These are phyloP conservation scores for Caenorhabditis wallacei DNA, from an alignment of 2,888 invertebrate genomes.

Conservation along the genomic window DNA sequence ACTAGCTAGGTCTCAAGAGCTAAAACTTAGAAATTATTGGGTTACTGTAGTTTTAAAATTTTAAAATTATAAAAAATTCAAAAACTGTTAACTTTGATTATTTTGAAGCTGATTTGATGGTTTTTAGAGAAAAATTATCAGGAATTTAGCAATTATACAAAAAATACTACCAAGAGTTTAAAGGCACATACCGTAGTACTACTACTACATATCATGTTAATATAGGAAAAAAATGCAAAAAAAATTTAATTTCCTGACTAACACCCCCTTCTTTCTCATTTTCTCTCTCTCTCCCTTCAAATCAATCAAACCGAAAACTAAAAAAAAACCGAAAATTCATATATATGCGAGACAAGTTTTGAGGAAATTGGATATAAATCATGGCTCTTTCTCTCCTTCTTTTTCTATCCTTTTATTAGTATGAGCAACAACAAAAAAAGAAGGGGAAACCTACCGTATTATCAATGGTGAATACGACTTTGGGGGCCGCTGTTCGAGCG, in stretches of 20 bases:
- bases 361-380: neutral
- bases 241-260: neutral
- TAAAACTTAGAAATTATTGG: no score
- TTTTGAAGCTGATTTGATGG: no score
- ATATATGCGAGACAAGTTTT: neutral
- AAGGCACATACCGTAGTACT: no score
- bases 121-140: no score
- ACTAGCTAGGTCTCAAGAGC: no score
- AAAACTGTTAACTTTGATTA: no score
- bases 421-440: neutral
- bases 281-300: neutral
- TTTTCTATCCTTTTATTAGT: neutral
- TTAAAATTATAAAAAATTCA: no score
- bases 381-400: neutral
- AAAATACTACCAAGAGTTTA: no score
- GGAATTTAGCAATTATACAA: no score
- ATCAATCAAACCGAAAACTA: no score
- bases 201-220: no score
- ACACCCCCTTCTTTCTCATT: neutral
- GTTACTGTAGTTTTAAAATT: no score
- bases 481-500: constrained; percentile 4
- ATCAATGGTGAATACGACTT: constrained; percentile 5
- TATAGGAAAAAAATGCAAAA: neutral
- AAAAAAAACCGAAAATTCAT: neutral
- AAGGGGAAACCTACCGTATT: neutral